phyloP scores from a whole-genome alignment of 2,888 invertebrate species.

The Pristionchus maxplancki region DNA sequence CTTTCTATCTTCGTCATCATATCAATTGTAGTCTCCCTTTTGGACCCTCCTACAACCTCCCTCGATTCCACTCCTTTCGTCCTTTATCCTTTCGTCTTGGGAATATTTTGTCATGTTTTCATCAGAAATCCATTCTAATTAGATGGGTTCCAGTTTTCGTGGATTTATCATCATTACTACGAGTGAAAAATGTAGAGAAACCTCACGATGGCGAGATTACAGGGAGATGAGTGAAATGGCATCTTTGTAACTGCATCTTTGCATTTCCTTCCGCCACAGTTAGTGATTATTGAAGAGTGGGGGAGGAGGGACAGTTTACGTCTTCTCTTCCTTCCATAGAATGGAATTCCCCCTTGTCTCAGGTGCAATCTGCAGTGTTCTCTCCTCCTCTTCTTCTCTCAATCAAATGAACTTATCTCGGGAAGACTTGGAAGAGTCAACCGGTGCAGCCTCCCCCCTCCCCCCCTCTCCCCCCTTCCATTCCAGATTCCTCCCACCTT shows the following conservation, averaged over 20 bases:
- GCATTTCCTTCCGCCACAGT: not conserved
- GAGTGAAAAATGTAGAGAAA: not conserved
- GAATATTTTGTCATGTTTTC: not conserved
- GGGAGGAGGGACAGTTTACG: not conserved
- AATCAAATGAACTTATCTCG: conserved; percentile 37
- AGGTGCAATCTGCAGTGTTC: not conserved
- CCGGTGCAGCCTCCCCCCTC: not conserved
- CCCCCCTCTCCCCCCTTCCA: not conserved
- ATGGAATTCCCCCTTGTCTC: not conserved
- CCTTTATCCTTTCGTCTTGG: not conserved
- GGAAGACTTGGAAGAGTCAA: conserved; percentile 16
- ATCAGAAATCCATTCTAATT: not conserved
- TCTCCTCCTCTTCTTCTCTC: not conserved
- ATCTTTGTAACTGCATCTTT: conserved; percentile 14
- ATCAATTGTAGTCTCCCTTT: not conserved
- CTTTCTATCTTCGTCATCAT: not conserved
- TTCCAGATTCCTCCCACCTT: not conserved
- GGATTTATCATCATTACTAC: not conserved
- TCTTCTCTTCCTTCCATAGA: not conserved
- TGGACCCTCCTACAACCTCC: not conserved
- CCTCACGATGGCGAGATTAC: not conserved
- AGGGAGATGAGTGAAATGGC: not conserved
- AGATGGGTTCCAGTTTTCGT: not conserved
- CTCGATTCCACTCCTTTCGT: not conserved
- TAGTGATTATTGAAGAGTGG: not conserved